Percentiles rank a stretch among this genome's conserved stretches.
phyloP scores from a whole-genome alignment of 1,140 invertebrate genomes.

The Drosophila littoralis region DNA sequence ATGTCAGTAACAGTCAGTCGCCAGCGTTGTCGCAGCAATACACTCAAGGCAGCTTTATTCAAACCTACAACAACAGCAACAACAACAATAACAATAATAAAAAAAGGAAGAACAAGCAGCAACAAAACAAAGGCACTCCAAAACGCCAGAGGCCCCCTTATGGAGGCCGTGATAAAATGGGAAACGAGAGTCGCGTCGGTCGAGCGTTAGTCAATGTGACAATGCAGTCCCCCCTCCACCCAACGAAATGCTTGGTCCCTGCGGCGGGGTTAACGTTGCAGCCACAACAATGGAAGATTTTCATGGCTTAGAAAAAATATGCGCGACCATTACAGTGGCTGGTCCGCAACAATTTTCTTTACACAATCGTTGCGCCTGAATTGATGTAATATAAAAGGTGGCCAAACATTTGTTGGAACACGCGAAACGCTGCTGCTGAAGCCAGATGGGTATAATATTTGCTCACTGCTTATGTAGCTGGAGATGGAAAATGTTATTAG shows the following conservation, averaged over 20 bases:
- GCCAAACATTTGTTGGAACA: conserved; percentile 68
- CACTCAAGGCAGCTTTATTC: conserved; percentile 72
- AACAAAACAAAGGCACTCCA: conserved; percentile 67
- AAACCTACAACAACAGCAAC: conserved; percentile 38
- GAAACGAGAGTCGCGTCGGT: conserved; percentile 14
- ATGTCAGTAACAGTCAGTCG: conserved; percentile 49
- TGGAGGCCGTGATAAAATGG: conserved; percentile 46
- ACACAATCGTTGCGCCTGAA: conserved; percentile 61
- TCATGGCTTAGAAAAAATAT: conserved; percentile 60
- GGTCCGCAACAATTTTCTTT: conserved; percentile 55
- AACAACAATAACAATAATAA: conserved; percentile 25
- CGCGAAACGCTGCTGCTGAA: conserved; percentile 31
- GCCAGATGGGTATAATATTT: conserved; percentile 6
- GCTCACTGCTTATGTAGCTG: conserved; percentile 11
- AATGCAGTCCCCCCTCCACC: conserved; percentile 44
- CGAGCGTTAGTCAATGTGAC: conserved; percentile 66
- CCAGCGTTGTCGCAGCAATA: conserved; percentile 47
- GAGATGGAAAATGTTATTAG: conserved; percentile 67
- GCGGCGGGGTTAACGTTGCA: conserved; percentile 32
- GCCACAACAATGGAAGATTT: conserved; percentile 60
- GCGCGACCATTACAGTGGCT: conserved; percentile 61
- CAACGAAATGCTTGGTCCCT: conserved; percentile 29
- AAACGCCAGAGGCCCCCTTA: conserved; percentile 50
- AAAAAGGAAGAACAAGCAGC: conserved; percentile 25
- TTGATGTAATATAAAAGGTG: conserved; percentile 72